A percentile compares a stretch with the other conserved stretches of the same genome.
Conservation (phyloP, 2,797 vertebrate species). For the Platalea minor region DNA sequence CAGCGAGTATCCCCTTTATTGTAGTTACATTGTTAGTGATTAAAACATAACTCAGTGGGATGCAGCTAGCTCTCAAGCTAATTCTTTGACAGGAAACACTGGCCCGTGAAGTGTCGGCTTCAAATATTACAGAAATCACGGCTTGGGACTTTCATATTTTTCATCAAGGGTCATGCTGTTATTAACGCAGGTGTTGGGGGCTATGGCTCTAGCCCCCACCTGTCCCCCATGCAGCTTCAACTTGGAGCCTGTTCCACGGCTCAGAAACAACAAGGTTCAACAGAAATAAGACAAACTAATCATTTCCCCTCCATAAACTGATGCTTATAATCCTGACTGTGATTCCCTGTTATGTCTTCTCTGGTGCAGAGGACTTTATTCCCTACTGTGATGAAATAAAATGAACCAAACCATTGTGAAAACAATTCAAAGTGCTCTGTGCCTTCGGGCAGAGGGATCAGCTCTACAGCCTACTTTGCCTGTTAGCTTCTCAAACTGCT, state of each 20-base stretch:
- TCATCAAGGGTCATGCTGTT: not conserved
- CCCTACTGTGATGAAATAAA: conserved; percentile 27
- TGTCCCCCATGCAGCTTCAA: not conserved
- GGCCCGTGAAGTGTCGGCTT: not conserved
- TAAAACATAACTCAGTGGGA: not conserved
- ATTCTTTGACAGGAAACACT: not conserved
- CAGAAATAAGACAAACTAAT: not conserved
- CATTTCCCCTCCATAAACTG: not conserved
- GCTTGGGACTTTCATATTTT: not conserved
- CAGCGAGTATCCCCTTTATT: not conserved
- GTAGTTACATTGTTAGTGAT: not conserved
- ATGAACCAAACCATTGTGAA: not conserved
- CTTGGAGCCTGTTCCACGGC: rapidly evolving
- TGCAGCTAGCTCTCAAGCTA: not conserved
- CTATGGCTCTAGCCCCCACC: not conserved
- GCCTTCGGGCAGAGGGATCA: not conserved
- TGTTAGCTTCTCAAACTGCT: not conserved
- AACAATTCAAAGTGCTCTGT: not conserved
- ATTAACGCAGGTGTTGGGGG: not conserved
- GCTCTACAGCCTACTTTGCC: not conserved
- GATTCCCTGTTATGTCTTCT: not conserved
- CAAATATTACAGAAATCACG: not conserved
- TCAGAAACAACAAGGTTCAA: not conserved
- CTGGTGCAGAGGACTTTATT: conserved; percentile 12
- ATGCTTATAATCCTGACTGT: not conserved